Percentiles rank a stretch among this genome's conserved stretches.
phyloP scores from a whole-genome alignment of 2,888 invertebrate genomes.

The Archips xylosteana region DNA sequence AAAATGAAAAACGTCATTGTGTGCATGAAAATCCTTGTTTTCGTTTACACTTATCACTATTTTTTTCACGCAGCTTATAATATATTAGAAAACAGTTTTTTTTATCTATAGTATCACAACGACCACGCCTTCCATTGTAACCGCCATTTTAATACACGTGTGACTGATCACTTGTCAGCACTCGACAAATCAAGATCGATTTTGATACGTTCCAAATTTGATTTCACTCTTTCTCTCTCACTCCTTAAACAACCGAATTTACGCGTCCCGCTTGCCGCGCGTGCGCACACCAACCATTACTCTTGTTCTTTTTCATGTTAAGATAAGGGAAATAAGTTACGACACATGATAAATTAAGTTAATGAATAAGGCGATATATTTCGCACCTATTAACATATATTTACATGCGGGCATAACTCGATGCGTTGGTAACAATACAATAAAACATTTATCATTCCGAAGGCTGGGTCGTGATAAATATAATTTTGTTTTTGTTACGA shows the following conservation, averaged over 20 bases:
- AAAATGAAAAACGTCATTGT: too few relatives aligned
- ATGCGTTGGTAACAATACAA: conserved; percentile 30
- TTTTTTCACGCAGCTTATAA: not conserved
- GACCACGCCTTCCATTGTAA: conserved; percentile 24
- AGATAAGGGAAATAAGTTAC: conserved; percentile 40
- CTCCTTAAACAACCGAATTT: not conserved
- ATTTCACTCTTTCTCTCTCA: conserved; percentile 23
- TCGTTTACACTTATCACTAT: not conserved
- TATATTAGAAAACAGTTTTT: not conserved
- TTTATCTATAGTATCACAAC: not conserved
- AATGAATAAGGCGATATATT: conserved; percentile 39
- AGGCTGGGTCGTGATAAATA: conserved; percentile 26
- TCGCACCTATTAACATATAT: conserved; percentile 39
- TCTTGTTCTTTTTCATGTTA: conserved; percentile 26
- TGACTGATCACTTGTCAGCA: conserved; percentile 42
- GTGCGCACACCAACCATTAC: conserved; percentile 17
- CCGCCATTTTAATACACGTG: conserved; percentile 11
- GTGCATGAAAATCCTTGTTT: too few relatives aligned
- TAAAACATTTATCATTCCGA: conserved; percentile 28
- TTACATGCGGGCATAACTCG: conserved; percentile 22
- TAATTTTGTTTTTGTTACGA: conserved; percentile 24
- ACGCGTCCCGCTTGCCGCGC: conserved; percentile 3
- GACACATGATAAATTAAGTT: conserved; percentile 39
- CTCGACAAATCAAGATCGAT: conserved; percentile 43
- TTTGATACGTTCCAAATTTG: conserved; percentile 39